Evolutionary conservation across 2,888 invertebrate genomes (phyloP).

Genomic region (Tachina fera): DNA sequence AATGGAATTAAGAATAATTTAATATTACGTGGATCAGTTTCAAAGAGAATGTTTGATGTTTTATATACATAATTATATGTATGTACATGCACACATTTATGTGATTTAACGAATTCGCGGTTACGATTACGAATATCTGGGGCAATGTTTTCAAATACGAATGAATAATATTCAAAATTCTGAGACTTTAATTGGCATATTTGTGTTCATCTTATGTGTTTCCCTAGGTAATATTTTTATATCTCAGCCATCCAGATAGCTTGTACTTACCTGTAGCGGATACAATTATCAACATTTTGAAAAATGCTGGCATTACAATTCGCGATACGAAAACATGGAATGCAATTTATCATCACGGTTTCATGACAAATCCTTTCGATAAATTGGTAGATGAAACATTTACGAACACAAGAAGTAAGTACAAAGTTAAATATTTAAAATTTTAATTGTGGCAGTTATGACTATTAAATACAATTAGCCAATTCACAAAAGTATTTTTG

Average conservation of each 20-base stretch:
- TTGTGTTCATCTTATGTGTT: neutral
- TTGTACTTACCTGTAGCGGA: constrained; percentile 90
- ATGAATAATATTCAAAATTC: too few species aligned
- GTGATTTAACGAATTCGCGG: too few species aligned
- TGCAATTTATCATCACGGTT: constrained; percentile 91
- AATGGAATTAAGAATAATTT: too few species aligned
- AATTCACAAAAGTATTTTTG: too few species aligned
- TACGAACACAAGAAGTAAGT: constrained; percentile 92
- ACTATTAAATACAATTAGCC: neutral
- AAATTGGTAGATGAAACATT: constrained; percentile 92
- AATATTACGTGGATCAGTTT: too few species aligned
- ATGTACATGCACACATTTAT: too few species aligned
- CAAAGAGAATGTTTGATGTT: too few species aligned
- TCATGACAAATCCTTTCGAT: constrained; percentile 93
- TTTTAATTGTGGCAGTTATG: neutral
- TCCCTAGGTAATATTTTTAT: constrained; percentile 90
- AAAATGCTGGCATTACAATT: constrained; percentile 88
- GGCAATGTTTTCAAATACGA: too few species aligned
- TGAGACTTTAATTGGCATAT: neutral
- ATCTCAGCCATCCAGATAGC: constrained; percentile 90
- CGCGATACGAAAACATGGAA: constrained; percentile 87
- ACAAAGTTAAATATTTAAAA: neutral
- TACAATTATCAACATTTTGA: constrained; percentile 89
- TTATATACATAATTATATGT: too few species aligned
- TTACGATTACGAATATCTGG: too few species aligned